phyloP scores from a whole-genome alignment of 2,797 vertebrate genomes.

The Varecia variegata region DNA sequence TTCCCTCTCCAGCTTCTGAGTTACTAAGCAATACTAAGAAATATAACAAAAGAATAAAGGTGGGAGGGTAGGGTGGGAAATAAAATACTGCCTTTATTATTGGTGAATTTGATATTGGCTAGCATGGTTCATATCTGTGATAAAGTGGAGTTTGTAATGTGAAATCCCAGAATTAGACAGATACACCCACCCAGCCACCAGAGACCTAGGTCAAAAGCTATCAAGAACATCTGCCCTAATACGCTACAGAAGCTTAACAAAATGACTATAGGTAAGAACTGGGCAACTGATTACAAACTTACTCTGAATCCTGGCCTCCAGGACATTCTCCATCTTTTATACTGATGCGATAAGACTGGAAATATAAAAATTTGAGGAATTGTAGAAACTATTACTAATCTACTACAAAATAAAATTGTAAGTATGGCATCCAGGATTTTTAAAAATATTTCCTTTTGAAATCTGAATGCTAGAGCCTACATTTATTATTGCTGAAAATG shows the following conservation, averaged over 20 bases:
- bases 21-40: neutral
- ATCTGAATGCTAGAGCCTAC: neutral
- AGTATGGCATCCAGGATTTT: neutral
- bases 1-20: neutral
- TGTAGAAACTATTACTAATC: neutral
- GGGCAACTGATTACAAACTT: neutral
- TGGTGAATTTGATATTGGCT: neutral
- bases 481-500: neutral
- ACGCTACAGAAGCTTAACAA: neutral
- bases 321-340: neutral
- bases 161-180: neutral
- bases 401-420: neutral
- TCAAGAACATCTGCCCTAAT: neutral
- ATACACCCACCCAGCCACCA: neutral
- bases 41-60: neutral
- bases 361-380: neutral
- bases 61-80: neutral
- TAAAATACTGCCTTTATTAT: neutral
- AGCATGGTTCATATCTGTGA: neutral
- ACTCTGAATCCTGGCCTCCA: neutral
- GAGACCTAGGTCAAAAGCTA: neutral
- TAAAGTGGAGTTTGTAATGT: neutral
- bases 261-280: neutral
- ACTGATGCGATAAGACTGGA: neutral
- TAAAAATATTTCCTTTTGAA: neutral